These are phyloP conservation scores for Bradysia coprophila DNA, from an alignment of 1,140 invertebrate species.

Conservation along the genomic window DNA sequence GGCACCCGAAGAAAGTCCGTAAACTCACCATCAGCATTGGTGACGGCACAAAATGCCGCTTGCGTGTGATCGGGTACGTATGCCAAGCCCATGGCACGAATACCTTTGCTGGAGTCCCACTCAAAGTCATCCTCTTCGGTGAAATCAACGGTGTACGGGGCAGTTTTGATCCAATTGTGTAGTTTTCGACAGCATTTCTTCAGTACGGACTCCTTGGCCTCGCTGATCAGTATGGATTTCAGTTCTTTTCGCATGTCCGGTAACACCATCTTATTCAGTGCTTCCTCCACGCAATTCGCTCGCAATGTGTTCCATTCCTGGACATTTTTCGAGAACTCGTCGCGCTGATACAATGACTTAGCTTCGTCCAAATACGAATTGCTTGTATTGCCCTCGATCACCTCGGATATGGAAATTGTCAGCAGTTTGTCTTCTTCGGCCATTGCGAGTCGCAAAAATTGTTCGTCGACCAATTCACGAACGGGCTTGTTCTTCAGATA, in stretches of 20 bases:
- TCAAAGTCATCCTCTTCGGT: slow-evolving; percentile 78
- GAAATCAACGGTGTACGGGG: slow-evolving; percentile 64
- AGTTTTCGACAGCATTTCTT: slow-evolving; percentile 66
- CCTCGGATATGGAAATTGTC: slow-evolving; percentile 48
- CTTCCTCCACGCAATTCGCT: slow-evolving; percentile 70
- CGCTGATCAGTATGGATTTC: slow-evolving; percentile 53
- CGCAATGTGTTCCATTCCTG: slow-evolving; percentile 92
- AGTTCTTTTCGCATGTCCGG: slow-evolving; percentile 83
- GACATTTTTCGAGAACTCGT: slow-evolving; percentile 91
- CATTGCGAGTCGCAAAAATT: slow-evolving; percentile 68
- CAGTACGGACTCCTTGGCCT: slow-evolving; percentile 81
- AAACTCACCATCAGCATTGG: slow-evolving; percentile 80
- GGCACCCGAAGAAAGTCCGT: slow-evolving; percentile 77
- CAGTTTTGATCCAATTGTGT: slow-evolving; percentile 82
- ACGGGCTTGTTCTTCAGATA: slow-evolving; percentile 94
- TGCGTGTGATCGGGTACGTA: slow-evolving; percentile 74
- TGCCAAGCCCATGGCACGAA: slow-evolving; percentile 73
- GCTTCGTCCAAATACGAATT: slow-evolving; percentile 74
- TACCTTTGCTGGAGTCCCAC: slow-evolving; percentile 69
- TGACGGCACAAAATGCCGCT: slow-evolving; percentile 74
- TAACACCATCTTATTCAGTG: slow-evolving; percentile 73
- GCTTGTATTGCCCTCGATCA: slow-evolving; percentile 57
- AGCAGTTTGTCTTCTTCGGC: slow-evolving; percentile 79
- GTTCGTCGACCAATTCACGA: slow-evolving; percentile 70
- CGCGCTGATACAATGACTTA: slow-evolving; percentile 76